Base-by-base conservation (phyloP, 2,113 vertebrate species). In the Motacilla tschutschensis region DNA sequence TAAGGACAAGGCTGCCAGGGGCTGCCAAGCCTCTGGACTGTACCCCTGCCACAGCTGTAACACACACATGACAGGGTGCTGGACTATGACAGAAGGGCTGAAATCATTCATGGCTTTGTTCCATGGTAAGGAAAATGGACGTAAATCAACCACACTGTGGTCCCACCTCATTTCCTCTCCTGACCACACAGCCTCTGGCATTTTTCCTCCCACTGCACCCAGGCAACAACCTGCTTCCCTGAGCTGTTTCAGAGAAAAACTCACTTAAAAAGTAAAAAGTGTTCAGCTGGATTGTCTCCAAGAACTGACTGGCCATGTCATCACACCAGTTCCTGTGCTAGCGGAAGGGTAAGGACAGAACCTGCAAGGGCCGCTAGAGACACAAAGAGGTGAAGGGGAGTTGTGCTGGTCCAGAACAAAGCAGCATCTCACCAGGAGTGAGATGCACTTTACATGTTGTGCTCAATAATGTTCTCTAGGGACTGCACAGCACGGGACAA, bases 131-230 rank as follows among this genome's bases (percentile, higher is more conserved):
- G 28, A 31, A 33, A 58, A 41, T 2, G 64, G 4, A 35, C 5
- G 1, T 9, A 47, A 75, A 75, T 33, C 81, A 76, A 24, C 1
- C 4, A 9, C 0, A 0, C 66, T 51, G 28, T n/a, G 70, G 28
- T 86, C 62, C 57, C 31, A 33, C 33, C 54, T 78, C 62, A 22
- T 59, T 80, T 91, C 84, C 81, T 70, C 74, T 71, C 62, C 78
- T 58, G 41, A 40, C 71, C 84, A 40, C 47, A 64, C 48, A 88
- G 60, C 24, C 64, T 79, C 57, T n/a, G 0, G 55, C 40, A 16
- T 17, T 66, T 55, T 62, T 12, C 60, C 20, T 53, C 2, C 3
- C 13, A 3, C n/a, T 76, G 35, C 22, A 60, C 25, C 10, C 40
- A 43, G 58, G 44, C 66, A 63, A 46, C 2, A 4, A 66, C 59